These are phyloP conservation scores for Choloepus didactylus DNA, from an alignment of 2,797 vertebrate genomes.

Conservation along the genomic window DNA sequence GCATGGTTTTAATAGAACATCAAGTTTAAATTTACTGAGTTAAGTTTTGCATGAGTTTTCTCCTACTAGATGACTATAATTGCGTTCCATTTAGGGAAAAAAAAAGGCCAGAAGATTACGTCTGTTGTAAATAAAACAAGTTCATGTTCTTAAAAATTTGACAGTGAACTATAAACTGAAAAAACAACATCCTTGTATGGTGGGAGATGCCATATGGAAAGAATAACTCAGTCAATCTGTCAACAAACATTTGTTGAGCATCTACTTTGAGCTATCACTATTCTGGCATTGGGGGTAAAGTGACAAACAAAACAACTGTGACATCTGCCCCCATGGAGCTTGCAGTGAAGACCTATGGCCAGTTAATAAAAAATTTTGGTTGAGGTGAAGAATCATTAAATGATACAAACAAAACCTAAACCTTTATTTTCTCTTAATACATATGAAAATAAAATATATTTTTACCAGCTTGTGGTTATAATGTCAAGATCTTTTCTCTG, in stretches of 20 bases:
- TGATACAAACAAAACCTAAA: background rate
- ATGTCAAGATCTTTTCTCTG: background rate
- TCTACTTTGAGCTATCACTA: background rate
- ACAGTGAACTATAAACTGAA: slow-evolving; percentile 73
- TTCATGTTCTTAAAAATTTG: slow-evolving; percentile 66
- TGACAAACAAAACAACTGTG: background rate
- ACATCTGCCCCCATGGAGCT: background rate
- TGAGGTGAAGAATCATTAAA: background rate
- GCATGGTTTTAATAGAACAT: slow-evolving; percentile 46
- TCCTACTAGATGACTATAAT: slow-evolving; percentile 7
- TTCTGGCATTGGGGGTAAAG: background rate
- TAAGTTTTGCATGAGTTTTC: slow-evolving; percentile 60
- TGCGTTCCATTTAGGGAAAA: slow-evolving; percentile 20
- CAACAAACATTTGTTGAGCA: slow-evolving; percentile 63
- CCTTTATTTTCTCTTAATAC: background rate
- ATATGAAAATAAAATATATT: background rate
- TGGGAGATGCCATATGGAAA: slow-evolving; percentile 64
- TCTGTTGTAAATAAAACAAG: slow-evolving; percentile 72
- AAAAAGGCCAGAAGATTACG: slow-evolving; percentile 36
- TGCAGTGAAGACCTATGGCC: background rate
- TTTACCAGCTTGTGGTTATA: background rate
- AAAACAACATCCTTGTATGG: slow-evolving; percentile 42
- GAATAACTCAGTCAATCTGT: slow-evolving; percentile 54
- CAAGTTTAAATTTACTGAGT: slow-evolving; percentile 45
- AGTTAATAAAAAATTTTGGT: background rate